phyloP scores from a whole-genome alignment of 2,113 vertebrate genomes.

The Odocoileus hemionus region DNA sequence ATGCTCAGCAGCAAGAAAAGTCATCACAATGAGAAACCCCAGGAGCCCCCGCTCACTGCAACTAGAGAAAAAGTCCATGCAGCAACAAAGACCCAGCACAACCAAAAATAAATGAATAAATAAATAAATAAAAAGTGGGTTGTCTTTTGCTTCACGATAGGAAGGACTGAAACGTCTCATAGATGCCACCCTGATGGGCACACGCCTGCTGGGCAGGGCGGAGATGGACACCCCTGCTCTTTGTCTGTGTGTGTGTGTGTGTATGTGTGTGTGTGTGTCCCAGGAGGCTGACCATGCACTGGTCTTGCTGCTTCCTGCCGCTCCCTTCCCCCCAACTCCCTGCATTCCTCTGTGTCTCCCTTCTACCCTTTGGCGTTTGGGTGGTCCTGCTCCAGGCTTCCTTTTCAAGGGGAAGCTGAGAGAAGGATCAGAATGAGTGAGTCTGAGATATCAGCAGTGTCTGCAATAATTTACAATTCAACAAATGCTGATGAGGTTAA shows the following conservation, averaged over 20 bases:
- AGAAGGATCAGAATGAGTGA: not conserved
- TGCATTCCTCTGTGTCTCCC: too few relatives aligned
- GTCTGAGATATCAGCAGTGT: not conserved
- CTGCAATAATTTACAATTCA: not conserved
- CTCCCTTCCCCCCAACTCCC: accelerated
- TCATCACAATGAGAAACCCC: not conserved
- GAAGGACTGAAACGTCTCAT: conserved; percentile 43
- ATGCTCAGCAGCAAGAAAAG: not conserved
- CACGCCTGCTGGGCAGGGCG: not conserved
- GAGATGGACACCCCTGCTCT: not conserved
- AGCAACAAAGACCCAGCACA: not conserved
- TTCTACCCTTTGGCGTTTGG: not conserved
- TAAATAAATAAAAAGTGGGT: not conserved
- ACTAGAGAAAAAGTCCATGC: not conserved
- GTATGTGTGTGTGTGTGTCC: not conserved
- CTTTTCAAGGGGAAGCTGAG: not conserved
- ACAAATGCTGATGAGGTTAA: not conserved
- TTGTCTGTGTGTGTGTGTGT: not conserved
- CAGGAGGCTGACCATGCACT: not conserved
- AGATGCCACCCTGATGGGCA: conserved; percentile 34
- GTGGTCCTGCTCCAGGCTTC: not conserved
- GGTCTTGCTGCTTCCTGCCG: not conserved
- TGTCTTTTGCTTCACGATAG: conserved; percentile 49
- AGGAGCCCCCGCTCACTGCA: not conserved
- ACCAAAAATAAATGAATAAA: not conserved